Evolutionary conservation across 2,888 invertebrate species (phyloP).

Genomic region (Cancer borealis): DNA sequence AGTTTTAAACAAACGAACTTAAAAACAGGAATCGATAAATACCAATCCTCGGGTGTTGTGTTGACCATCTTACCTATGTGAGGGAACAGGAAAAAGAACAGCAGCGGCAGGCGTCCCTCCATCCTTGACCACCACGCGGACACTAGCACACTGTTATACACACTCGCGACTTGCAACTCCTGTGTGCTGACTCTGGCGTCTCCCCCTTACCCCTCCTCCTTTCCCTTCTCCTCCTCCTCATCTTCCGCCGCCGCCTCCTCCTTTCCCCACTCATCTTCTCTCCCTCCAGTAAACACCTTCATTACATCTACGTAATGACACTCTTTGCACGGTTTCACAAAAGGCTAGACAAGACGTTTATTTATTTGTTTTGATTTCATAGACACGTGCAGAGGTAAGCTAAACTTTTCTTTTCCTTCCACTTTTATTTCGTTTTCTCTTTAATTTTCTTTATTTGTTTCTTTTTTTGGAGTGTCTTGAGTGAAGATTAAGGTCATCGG

Average conservation of each 20-base stretch:
- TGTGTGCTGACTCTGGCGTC: neutral
- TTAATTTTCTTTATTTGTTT: too few species aligned
- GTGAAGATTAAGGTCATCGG: too few species aligned
- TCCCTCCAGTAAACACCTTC: neutral
- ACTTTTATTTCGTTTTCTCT: neutral
- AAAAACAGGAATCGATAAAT: too few species aligned
- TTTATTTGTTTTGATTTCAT: slow-evolving; percentile 25
- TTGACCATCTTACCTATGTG: neutral
- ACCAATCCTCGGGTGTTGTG: neutral
- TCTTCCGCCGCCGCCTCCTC: neutral
- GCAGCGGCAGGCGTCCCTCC: slow-evolving; percentile 8
- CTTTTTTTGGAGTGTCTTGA: too few species aligned
- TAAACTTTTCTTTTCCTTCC: neutral
- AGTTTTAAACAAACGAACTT: too few species aligned
- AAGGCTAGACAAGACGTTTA: neutral
- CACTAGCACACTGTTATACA: neutral
- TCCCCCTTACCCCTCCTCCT: neutral
- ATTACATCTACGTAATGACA: neutral
- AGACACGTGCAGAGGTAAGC: neutral
- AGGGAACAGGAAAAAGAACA: neutral
- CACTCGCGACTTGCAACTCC: neutral
- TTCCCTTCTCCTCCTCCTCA: neutral
- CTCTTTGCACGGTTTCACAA: neutral
- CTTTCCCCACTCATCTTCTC: neutral
- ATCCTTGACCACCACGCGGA: neutral